Base-by-base conservation (phyloP, 2,113 vertebrate species). In the Platichthys stellatus region DNA sequence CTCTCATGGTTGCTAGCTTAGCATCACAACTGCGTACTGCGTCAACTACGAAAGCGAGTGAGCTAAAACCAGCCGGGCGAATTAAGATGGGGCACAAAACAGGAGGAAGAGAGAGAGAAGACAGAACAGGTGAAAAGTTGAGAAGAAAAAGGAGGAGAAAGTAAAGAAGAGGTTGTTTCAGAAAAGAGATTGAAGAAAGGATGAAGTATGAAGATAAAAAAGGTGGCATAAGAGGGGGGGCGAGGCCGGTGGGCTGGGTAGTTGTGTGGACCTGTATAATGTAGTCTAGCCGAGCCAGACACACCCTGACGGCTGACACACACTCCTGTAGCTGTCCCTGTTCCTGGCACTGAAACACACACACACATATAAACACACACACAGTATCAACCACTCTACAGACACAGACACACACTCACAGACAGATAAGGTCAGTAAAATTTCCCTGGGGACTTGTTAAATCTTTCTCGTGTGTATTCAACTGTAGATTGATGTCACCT, bases 251-350 rank as follows among this genome's bases (percentile, higher is more conserved):
- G 1, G 45, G 69, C 54, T 59, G 74, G 66, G n/a, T 49, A 5
- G 62, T 31, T 69, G 63, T 61, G 53, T 81, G 64, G 56, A 89
- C 84, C 87, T 88, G 73, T 76, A 90, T 85, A 74, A 86, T 2
- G 74, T 59, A 57, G 72, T 75, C 69, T 86, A 89, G 80, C 80
- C 69, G 74, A 77, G 81, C 68, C 82, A 89, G 84, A 81, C 87
- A 88, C 76, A 81, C 84, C 82, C 88, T 85, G 84, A 81, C 49
- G 62, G 84, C 88, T 85, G 81, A 89, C 61, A 89, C 76, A 89
- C 78, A 90, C 75, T 88, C 74, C 79, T 87, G 88, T 72, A 89
- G 84, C 73, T 83, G 81, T 75, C 83, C 80, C 76, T 90, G 81
- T 76, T 78, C 74, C 74, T 82, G 69, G 69, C 76, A 79, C 88